Base-by-base conservation (phyloP, 2,797 vertebrate genomes). In the Onychomys leucogaster region DNA sequence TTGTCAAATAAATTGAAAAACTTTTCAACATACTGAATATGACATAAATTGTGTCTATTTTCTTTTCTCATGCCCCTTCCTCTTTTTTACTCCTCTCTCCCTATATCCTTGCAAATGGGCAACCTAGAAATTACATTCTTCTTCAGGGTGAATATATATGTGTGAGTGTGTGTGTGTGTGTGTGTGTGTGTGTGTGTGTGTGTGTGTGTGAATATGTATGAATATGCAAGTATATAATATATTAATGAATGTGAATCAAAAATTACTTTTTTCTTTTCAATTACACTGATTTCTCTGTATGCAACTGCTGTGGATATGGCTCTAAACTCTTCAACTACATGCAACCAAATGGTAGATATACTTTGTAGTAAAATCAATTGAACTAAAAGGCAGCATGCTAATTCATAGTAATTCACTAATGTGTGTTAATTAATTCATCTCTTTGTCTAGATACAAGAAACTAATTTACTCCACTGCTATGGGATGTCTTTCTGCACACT, bases 341-440 rank as follows among this genome's bases (percentile, higher is more conserved):
- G 49, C 59, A 91, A 78, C 52, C 10, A 4, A 88, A 96, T 96
- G 88, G 96, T 97, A 94, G 83, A 90, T 92, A 76, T 5, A 76
- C 76, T 71, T 4, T 80, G 41, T 76, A 43, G 82, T 90, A 96
- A 80, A 98, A 96, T 98, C 95, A 98, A 94, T 97, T 98, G 97
- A 98, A 95, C 89, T 14, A 9, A 78, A 89, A 96, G 97, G 29
- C 52, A 80, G 76, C 88, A 94, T 91, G 67, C 12, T 96, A 94
- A 89, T 97, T 98, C 85, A 82, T 71, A 91, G 57, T 97, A 94
- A 97, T 97, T 97, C 94, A 87, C 84, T 97, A 96, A 97, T 88
- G 91, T 97, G 52, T 96, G 94, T 75, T 95, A 97, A 97, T 98
- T 98, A 98, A 98, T 97, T 97, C 95, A 97, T 91, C 13, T 81